A percentile compares a stretch with the other conserved stretches of the same genome.
phyloP scores from a whole-genome alignment of 2,888 invertebrate species.

The Pristionchus japonicus region DNA sequence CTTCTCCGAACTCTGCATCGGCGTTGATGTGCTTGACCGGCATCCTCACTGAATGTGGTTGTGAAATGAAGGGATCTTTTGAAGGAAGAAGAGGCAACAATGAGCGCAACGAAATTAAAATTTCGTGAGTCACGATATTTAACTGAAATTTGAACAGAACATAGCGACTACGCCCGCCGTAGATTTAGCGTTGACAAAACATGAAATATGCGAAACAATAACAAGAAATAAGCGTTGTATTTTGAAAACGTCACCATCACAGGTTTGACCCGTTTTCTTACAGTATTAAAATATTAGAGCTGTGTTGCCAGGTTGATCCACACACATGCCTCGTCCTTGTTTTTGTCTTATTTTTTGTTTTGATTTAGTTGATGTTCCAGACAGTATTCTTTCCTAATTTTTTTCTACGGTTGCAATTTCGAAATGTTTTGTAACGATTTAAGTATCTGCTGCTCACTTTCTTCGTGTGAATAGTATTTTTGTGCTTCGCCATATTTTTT shows the following conservation, averaged over 20 bases:
- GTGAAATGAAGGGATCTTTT: no score
- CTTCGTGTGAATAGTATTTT: no score
- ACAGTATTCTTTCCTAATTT: no score
- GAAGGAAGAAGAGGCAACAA: no score
- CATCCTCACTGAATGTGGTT: constrained; percentile 54
- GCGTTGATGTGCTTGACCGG: constrained; percentile 61
- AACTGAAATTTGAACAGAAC: no score
- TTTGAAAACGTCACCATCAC: background rate
- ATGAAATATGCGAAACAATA: background rate
- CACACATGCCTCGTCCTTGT: background rate
- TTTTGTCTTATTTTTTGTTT: background rate
- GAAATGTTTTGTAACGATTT: no score
- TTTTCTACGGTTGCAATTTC: no score
- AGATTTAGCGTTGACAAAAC: background rate
- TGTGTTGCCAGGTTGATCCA: no score
- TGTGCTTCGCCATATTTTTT: background rate
- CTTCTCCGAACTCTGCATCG: constrained; percentile 62
- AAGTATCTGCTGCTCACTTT: background rate
- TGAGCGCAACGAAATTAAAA: no score
- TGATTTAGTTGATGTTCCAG: background rate
- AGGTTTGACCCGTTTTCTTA: background rate
- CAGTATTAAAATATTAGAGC: background rate
- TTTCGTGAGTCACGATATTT: no score
- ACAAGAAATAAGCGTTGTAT: background rate
- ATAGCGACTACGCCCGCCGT: background rate